Evolutionary conservation across 2,113 vertebrate species (phyloP), one percentile per base, ranked within the genome.

Genomic region (Diadophis punctatus): DNA sequence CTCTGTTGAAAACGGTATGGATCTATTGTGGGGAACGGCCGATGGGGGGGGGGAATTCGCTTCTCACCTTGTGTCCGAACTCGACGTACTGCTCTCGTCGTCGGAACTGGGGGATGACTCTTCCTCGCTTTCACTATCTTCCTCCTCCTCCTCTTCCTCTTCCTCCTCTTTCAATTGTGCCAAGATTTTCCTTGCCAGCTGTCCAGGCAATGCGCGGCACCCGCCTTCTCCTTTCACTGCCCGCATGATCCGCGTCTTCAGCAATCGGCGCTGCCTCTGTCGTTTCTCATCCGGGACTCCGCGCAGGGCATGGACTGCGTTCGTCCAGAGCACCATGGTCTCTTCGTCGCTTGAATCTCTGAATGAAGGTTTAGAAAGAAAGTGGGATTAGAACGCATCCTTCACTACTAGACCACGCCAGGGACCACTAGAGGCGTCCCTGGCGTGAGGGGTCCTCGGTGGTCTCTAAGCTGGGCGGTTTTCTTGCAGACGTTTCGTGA

Each of bases 341-440:
- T 99, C 98, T 1, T 98, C 98, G 0, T 99, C 98, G 0, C 98
- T 98, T 93, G 98, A 99, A 93, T 98, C 98, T 84, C 98, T 99
- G 97, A 0, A 11, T 63, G 46, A 52, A 85, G 91, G 3, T 12
- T 8, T 8, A 12, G 30, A 34, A 27, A 34, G 68, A 14, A 55
- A 87, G 12, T 1, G 23, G 85, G 48, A 1, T 68, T 7, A 68
- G 63, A 39, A 34, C 34, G 3, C 68, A 3, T 39, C 68, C 16
- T 39, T 43, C 22, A 3, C 18, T 46, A n/a, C n/a, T n/a, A n/a
- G n/a, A n/a, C n/a, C n/a, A n/a, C n/a, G n/a, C n/a, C n/a, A n/a
- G n/a, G n/a, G n/a, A n/a, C n/a, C n/a, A n/a, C n/a, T 39, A 9
- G 68, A 9, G 7, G 34, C 16, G 16, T 3, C 68, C n/a, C 68